Evolutionary conservation across 2,797 vertebrate species (phyloP).

Genomic region (Acestrorhynchus altus): DNA sequence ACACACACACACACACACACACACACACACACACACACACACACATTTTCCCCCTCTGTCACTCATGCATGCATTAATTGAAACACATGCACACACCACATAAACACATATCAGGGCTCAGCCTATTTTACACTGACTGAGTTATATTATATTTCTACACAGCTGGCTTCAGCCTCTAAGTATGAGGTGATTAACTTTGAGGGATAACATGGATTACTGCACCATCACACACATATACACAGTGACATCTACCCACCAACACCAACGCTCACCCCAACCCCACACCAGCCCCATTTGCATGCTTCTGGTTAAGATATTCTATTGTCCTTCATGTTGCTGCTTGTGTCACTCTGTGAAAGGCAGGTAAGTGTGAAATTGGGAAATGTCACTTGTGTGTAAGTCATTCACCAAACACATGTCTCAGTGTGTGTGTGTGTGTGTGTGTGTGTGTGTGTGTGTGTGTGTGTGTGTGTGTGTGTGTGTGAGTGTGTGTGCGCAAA

Average conservation of each 20-base stretch:
- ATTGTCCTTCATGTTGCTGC: constrained; percentile 39
- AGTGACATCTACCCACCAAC: not conserved
- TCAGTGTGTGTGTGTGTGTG: constrained; percentile 20
- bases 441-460: not conserved
- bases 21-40: constrained; percentile 9
- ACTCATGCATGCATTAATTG: not conserved
- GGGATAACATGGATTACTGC: constrained; percentile 50
- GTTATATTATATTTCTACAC: constrained; percentile 36
- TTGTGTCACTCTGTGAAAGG: constrained; percentile 42
- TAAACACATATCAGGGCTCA: constrained; percentile 20
- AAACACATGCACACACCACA: not conserved
- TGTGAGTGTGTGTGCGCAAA: constrained; percentile 4
- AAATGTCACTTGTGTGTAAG: constrained; percentile 56
- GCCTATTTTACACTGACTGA: constrained; percentile 55
- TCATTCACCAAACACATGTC: constrained; percentile 44
- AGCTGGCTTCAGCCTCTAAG: constrained; percentile 36
- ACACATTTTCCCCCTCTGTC: not conserved
- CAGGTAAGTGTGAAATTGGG: constrained; percentile 60
- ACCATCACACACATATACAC: constrained; percentile 32
- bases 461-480: not conserved
- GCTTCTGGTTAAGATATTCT: constrained; percentile 32
- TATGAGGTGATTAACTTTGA: constrained; percentile 54
- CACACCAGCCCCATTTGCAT: constrained; percentile 14
- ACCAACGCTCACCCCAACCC: constrained; percentile 27
- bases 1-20: not conserved